phyloP scores from a whole-genome alignment of 1,140 invertebrate species.

The Drosophila sturtevanti region DNA sequence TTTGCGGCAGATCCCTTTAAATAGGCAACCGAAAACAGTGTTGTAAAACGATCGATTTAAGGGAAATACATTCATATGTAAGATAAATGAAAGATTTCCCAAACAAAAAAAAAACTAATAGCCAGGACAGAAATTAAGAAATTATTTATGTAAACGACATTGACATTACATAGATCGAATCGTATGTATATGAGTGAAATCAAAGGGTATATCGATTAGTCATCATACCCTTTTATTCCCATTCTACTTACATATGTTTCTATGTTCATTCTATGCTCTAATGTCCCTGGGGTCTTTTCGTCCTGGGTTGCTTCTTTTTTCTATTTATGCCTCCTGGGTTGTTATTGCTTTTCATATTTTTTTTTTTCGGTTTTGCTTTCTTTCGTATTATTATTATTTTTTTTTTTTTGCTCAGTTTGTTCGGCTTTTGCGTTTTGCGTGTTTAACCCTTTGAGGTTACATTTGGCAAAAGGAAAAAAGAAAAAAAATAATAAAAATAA shows the following conservation, averaged over 20 bases:
- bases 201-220: background rate
- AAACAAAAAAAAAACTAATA: no score
- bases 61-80: no score
- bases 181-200: background rate
- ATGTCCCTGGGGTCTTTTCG: conserved; percentile 25
- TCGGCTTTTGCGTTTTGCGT: conserved; percentile 78
- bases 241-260: background rate
- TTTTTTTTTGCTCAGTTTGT: conserved; percentile 44
- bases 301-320: conserved; percentile 5
- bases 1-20: background rate
- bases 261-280: conserved; percentile 6
- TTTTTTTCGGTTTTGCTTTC: conserved; percentile 40
- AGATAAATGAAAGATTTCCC: no score
- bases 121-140: no score
- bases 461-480: conserved; percentile 55
- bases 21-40: background rate
- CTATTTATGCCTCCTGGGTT: conserved; percentile 17
- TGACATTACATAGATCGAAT: no score
- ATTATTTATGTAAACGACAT: background rate
- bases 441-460: conserved; percentile 81
- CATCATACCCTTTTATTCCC: background rate
- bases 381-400: conserved; percentile 54
- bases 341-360: conserved; percentile 77
- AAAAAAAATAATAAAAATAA: background rate
- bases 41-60: background rate